Evolutionary conservation across 2,888 invertebrate genomes (phyloP).

Genomic region (Caradrina kadenii): DNA sequence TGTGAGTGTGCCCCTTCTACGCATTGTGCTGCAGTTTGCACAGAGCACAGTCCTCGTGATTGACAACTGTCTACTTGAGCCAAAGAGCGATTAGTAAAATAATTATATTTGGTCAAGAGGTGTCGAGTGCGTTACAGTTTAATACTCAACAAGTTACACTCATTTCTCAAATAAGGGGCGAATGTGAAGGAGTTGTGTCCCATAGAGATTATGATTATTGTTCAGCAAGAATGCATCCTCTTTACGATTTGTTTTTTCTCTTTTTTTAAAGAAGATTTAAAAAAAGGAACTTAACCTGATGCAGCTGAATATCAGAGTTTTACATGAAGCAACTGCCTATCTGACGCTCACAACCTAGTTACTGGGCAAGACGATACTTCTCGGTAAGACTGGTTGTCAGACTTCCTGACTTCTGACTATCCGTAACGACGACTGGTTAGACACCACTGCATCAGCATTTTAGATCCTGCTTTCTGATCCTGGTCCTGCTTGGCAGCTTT

Average conservation of each 20-base stretch:
- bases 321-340: too few relatives aligned
- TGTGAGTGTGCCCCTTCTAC: not conserved
- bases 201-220: slow-evolving; percentile 49
- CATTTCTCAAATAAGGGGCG: slow-evolving; percentile 6
- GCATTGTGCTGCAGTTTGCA: slow-evolving; percentile 3
- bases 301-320: too few relatives aligned
- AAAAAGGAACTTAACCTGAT: not conserved
- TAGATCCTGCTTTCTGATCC: too few relatives aligned
- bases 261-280: too few relatives aligned
- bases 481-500: too few relatives aligned
- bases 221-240: not conserved
- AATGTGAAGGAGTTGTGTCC: slow-evolving; percentile 22
- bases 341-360: too few relatives aligned
- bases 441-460: too few relatives aligned
- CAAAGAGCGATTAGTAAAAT: slow-evolving; percentile 64
- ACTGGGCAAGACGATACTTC: too few relatives aligned
- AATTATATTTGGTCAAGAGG: slow-evolving; percentile 67
- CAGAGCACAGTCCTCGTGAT: slow-evolving; percentile 25
- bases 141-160: slow-evolving; percentile 28
- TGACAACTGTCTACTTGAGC: slow-evolving; percentile 40
- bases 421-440: too few relatives aligned
- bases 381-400: too few relatives aligned
- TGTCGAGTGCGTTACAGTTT: slow-evolving; percentile 44
- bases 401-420: too few relatives aligned
- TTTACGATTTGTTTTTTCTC: too few relatives aligned